Evolutionary conservation across 1,140 invertebrate genomes (phyloP), one percentile per base, ranked within the genome.

Genomic region (Augochlora pura): DNA sequence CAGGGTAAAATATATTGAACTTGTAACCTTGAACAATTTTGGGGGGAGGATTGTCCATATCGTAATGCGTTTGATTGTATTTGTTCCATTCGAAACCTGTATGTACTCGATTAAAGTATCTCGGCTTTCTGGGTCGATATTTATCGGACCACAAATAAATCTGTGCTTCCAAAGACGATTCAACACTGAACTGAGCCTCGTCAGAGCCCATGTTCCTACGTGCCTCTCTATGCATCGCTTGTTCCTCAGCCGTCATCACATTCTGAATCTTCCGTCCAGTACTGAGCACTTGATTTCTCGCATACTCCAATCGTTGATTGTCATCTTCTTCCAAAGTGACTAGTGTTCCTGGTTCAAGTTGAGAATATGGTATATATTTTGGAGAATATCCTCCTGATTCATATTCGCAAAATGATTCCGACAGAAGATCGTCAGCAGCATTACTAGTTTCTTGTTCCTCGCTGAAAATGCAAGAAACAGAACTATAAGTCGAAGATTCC

Each of bases 11-110:
- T 81, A 99, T 99, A 93, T 99, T 99, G 93, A 99, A 99, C 92
- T 99, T 99, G 94, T 99, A 99, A 39, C 99, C 99, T 93, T 99
- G 99, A 0, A 99, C 99, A 90, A 99, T 99, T 94, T 99, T 99
- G 0, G 99, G 99, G 23, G 99, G 99, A 57, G 99, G 99, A 94
- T 99, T 99, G 92, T 99, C 99, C 96, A 99, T 99, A 91, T 99
- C 99, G 92, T 99, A 99, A 94, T 99, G 99, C 23, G 99, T 99
- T 93, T 99, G 99, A 94, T 99, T 99, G 91, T 99, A 99, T 91
- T 99, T 99, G 93, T 99, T 99, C 99, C 99, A 99, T 90, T 99
- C 99, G 93, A 99, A 99, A 8, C 99, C 98, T 59, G 96, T 97
- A 91, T 98, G 97, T 0, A 98, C 97, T 80, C 98, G 95, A 94